phyloP scores from a whole-genome alignment of 2,113 vertebrate genomes.

The Sterrhoptilus dennistouni region DNA sequence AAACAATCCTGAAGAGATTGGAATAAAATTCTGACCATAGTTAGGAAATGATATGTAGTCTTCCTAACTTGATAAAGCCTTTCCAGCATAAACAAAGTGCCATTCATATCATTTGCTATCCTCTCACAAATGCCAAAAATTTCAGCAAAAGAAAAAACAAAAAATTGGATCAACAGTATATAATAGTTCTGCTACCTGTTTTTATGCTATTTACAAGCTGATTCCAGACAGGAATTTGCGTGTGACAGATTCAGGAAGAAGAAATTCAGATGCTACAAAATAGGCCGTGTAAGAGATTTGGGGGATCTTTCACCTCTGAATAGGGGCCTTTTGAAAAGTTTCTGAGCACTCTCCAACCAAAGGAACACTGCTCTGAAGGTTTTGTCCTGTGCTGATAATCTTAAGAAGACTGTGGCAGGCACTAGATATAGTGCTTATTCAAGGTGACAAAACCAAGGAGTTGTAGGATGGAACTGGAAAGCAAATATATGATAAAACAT shows the following conservation, averaged over 20 bases:
- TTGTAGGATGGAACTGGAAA: background rate
- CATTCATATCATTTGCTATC: background rate
- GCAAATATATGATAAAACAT: background rate
- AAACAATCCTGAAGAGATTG: background rate
- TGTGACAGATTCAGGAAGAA: background rate
- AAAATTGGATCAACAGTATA: background rate
- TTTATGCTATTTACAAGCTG: background rate
- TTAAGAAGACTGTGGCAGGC: background rate
- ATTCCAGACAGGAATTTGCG: background rate
- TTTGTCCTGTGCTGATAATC: background rate
- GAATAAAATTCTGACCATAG: background rate
- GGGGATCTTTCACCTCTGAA: background rate
- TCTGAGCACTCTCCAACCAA: background rate
- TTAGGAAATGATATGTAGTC: slow-evolving; percentile 19
- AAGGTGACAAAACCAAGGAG: background rate
- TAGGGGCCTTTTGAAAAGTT: accelerated
- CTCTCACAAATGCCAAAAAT: background rate
- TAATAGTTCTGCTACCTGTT: background rate
- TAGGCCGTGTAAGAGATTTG: background rate
- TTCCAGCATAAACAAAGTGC: background rate
- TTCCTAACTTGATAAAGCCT: slow-evolving; percentile 8
- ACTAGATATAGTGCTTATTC: background rate
- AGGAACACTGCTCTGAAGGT: background rate
- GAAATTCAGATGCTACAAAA: background rate
- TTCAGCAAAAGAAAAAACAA: background rate